These are phyloP conservation scores for Dipodomys ordii DNA, from an alignment of 2,113 vertebrate genomes.

Conservation along the genomic window DNA sequence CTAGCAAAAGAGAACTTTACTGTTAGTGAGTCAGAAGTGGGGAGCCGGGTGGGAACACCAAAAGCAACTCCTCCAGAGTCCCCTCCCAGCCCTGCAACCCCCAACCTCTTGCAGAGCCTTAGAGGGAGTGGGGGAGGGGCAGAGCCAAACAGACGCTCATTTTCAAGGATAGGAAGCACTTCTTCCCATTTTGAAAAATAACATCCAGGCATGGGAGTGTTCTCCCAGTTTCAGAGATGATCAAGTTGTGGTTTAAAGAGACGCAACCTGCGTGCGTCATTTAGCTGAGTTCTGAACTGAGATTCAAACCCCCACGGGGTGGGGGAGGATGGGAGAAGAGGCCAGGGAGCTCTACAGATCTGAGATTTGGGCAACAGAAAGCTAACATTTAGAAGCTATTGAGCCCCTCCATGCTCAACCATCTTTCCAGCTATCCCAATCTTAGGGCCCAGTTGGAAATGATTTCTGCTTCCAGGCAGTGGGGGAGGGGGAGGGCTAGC, in stretches of 20 bases:
- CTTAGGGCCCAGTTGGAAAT: background rate
- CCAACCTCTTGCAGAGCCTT: background rate
- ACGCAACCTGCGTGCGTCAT: background rate
- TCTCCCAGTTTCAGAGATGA: background rate
- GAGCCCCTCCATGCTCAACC: background rate
- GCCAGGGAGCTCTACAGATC: background rate
- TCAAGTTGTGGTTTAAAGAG: constrained; percentile 30
- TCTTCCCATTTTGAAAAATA: background rate
- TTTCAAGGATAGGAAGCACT: constrained; percentile 11
- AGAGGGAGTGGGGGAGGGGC: background rate
- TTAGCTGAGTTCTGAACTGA: background rate
- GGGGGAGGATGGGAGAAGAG: background rate
- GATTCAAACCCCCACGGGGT: background rate
- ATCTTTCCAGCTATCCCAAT: background rate
- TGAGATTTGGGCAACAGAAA: background rate
- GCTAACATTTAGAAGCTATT: background rate
- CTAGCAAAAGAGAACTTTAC: background rate
- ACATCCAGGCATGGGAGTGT: background rate
- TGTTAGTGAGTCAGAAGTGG: background rate
- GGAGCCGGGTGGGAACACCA: background rate
- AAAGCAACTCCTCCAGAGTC: background rate
- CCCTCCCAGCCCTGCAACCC: background rate
- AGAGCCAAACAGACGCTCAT: background rate
- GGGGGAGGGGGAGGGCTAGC: background rate
- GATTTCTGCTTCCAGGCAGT: background rate